phyloP scores from a whole-genome alignment of 2,113 vertebrate species.

The Psilopogon haemacephalus region DNA sequence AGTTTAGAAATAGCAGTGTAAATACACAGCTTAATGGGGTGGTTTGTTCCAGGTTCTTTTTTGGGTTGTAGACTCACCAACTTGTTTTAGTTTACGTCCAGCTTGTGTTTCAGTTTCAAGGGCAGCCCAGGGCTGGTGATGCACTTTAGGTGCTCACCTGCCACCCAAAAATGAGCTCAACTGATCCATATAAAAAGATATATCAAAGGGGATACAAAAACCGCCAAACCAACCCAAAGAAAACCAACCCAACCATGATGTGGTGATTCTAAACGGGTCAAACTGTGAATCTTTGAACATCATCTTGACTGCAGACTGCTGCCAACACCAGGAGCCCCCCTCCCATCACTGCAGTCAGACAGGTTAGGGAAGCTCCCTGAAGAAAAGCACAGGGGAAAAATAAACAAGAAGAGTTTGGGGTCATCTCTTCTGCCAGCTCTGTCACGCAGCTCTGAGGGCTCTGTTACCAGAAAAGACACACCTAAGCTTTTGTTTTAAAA shows the following conservation, averaged over 20 bases:
- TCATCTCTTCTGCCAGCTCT: background rate
- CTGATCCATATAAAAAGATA: accelerated
- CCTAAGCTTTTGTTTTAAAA: background rate
- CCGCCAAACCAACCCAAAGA: background rate
- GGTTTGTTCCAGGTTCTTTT: conserved; percentile 34
- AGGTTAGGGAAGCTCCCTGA: accelerated
- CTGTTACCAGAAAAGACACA: background rate
- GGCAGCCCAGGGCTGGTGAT: background rate
- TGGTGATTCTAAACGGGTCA: background rate
- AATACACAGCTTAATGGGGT: conserved; percentile 16
- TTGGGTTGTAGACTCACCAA: background rate
- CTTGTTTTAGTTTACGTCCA: background rate
- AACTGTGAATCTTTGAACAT: background rate
- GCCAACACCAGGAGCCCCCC: background rate
- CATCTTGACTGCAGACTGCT: background rate
- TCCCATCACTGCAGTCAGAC: background rate
- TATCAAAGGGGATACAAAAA: background rate
- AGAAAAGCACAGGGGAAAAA: background rate
- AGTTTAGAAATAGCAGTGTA: conserved; percentile 55
- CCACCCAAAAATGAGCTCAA: background rate
- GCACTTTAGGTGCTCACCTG: background rate
- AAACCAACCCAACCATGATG: too few relatives aligned
- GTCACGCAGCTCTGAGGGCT: background rate
- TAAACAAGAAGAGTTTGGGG: accelerated
- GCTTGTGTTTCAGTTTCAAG: background rate